These are phyloP conservation scores for Cephus rjabovi DNA, from an alignment of 2,888 invertebrate genomes.

Conservation along the genomic window DNA sequence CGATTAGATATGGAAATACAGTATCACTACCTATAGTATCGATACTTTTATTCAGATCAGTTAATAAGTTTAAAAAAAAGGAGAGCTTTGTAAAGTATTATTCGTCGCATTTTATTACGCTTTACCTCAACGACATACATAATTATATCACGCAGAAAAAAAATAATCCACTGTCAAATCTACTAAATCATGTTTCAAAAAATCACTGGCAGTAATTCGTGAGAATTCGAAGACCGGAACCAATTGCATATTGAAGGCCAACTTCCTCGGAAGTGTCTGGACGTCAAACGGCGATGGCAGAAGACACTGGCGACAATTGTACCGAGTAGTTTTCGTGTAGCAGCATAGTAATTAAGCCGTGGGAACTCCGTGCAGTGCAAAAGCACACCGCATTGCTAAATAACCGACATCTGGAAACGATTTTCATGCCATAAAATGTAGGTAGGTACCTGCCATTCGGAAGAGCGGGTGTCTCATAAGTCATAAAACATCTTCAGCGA, in stretches of 20 bases:
- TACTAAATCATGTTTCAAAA: too few species aligned
- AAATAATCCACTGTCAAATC: too few species aligned
- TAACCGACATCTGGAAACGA: constrained; percentile 58
- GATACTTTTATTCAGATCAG: too few species aligned
- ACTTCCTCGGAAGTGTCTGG: neutral
- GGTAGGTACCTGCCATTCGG: constrained; percentile 30
- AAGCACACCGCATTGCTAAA: constrained; percentile 41
- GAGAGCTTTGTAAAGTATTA: too few species aligned
- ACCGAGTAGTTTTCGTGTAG: constrained; percentile 45
- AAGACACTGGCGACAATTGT: constrained; percentile 16
- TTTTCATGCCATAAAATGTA: constrained; percentile 54
- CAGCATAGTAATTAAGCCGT: constrained; percentile 51
- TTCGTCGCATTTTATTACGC: too few species aligned
- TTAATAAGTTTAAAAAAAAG: too few species aligned
- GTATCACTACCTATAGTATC: too few species aligned
- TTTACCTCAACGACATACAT: too few species aligned
- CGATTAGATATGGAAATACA: too few species aligned
- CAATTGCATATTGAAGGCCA: neutral
- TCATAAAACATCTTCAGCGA: neutral
- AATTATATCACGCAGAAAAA: too few species aligned
- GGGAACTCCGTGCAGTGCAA: constrained; percentile 43
- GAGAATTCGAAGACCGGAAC: neutral
- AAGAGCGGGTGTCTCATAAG: neutral
- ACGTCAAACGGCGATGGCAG: constrained; percentile 28
- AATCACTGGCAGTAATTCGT: too few species aligned